A percentile compares a stretch with the other conserved stretches of the same genome.
These are phyloP conservation scores for Protobothrops flavoviridis DNA, from an alignment of 2,113 vertebrate species.

Conservation along the genomic window DNA sequence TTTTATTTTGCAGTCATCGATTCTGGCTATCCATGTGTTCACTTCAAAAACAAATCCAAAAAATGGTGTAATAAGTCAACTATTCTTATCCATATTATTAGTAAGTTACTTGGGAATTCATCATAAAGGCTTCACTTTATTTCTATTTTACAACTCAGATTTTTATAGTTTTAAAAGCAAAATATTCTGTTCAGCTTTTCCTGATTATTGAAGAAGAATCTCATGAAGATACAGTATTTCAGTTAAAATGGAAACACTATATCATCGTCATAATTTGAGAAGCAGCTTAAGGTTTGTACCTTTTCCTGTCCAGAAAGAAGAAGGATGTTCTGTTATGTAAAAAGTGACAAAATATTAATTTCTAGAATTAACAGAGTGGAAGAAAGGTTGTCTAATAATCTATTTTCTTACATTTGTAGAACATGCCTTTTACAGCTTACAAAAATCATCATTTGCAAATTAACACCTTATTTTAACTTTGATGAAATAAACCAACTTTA, in stretches of 20 bases:
- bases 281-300: background rate
- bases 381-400: background rate
- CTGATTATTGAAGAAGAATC: background rate
- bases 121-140: background rate
- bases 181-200: background rate
- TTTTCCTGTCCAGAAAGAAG: background rate
- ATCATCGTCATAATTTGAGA: background rate
- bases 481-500: background rate
- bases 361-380: background rate
- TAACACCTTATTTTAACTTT: background rate
- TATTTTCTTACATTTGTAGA: background rate
- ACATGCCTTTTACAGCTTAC: background rate
- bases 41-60: background rate
- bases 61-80: background rate
- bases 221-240: background rate
- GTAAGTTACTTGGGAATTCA: background rate
- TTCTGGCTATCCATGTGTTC: background rate
- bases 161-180: background rate
- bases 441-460: background rate
- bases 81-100: background rate
- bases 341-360: background rate
- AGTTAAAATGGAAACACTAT: background rate
- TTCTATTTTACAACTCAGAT: background rate
- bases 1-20: background rate
- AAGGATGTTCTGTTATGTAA: background rate